Evolutionary conservation across 2,888 invertebrate species (phyloP).

Genomic region (Geophilus truncorum): DNA sequence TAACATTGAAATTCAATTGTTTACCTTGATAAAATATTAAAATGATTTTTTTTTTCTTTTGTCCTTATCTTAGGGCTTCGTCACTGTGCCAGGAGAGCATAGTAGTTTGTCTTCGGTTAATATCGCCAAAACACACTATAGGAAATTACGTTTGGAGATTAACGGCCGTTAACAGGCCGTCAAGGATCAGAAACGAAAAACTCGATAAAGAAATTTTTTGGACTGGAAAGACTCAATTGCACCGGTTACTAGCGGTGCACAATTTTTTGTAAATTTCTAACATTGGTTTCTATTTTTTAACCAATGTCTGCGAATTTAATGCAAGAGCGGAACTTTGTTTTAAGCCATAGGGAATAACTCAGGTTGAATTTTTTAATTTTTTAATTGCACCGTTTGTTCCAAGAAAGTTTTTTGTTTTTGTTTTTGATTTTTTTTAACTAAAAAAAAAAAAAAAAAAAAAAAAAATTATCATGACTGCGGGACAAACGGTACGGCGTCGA

Average conservation of each 20-base stretch:
- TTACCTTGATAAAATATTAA: neutral
- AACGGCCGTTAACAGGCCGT: neutral
- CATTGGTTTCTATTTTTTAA: neutral
- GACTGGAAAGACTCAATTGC: neutral
- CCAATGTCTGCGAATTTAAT: neutral
- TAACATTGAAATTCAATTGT: neutral
- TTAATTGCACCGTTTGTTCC: neutral
- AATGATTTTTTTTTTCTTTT: neutral
- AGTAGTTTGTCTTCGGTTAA: neutral
- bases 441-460: no score
- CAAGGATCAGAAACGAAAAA: neutral
- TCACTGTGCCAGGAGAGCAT: slow-evolving; percentile 16
- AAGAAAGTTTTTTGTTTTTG: neutral
- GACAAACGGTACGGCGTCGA: neutral
- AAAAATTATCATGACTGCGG: no score
- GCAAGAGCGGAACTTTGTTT: neutral
- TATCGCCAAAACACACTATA: neutral
- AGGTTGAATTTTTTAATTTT: neutral
- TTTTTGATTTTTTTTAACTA: neutral
- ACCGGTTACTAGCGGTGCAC: neutral
- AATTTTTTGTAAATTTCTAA: neutral
- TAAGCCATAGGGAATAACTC: neutral
- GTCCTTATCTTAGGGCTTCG: neutral
- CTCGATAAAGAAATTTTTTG: neutral
- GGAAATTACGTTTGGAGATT: neutral